Percentiles rank a stretch among this genome's conserved stretches.
These are phyloP conservation scores for Notamacropus eugenii DNA, from an alignment of 2,797 vertebrate genomes.

Conservation along the genomic window DNA sequence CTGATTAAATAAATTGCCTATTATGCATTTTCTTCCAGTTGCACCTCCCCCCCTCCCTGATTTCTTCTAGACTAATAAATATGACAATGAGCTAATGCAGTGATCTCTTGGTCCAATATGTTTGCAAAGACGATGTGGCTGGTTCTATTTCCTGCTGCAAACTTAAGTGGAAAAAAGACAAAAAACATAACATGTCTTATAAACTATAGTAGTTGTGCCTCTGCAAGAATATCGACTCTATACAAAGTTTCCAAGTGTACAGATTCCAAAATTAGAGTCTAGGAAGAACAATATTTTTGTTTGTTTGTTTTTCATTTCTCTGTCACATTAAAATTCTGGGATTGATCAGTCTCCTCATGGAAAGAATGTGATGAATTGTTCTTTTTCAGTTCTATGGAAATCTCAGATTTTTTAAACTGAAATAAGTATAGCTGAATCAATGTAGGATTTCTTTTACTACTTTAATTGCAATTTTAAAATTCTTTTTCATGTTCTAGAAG, in stretches of 20 bases:
- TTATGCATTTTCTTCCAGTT: background rate
- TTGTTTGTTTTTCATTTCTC: background rate
- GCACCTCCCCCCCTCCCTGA: background rate
- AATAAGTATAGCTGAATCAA: conserved; percentile 15
- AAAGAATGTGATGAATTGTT: conserved; percentile 23
- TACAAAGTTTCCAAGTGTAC: background rate
- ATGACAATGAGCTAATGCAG: background rate
- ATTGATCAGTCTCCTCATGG: background rate
- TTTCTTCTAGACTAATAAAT: conserved; percentile 1
- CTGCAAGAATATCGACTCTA: background rate
- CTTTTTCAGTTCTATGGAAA: conserved; percentile 5
- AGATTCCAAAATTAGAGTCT: background rate
- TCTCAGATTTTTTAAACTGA: background rate
- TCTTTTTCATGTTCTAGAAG: background rate
- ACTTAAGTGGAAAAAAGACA: conserved; percentile 18
- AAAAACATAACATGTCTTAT: background rate
- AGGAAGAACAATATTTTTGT: background rate
- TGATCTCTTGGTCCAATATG: conserved; percentile 22
- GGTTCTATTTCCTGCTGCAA: background rate
- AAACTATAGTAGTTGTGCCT: background rate
- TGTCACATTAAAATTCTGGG: background rate
- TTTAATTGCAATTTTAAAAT: background rate
- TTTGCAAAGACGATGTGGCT: background rate
- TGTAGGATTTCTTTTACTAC: background rate
- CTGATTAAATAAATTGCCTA: background rate